Evolutionary conservation across 2,797 vertebrate species (phyloP).

Genomic region (Masticophis lateralis): DNA sequence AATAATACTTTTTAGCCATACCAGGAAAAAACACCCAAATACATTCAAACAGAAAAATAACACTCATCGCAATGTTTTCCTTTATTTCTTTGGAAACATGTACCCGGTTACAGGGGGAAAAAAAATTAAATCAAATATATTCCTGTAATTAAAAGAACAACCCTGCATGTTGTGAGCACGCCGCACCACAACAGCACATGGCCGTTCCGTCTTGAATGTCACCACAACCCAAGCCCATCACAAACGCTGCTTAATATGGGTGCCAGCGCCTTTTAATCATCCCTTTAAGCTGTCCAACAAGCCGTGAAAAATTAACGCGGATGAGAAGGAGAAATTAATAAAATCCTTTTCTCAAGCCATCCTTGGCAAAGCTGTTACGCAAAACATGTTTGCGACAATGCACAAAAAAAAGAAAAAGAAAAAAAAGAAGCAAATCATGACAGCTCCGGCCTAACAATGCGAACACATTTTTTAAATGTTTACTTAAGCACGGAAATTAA

Average conservation of each 20-base stretch:
- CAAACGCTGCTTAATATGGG: not conserved
- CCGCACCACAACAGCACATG: not conserved
- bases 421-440: no score
- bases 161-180: not conserved
- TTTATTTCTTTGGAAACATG: not conserved
- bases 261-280: not conserved
- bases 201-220: conserved; percentile 3
- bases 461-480: not conserved
- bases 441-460: not conserved
- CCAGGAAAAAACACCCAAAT: no score
- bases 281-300: not conserved
- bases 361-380: not conserved
- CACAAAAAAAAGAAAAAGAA: no score
- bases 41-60: no score
- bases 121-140: not conserved
- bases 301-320: not conserved
- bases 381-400: no score
- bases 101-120: no score
- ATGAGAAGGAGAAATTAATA: not conserved
- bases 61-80: no score
- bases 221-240: accelerated
- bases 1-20: no score
- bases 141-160: not conserved
- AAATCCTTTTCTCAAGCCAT: not conserved
- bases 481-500: not conserved